Evolutionary conservation across 2,113 vertebrate species (phyloP).

Genomic region (Campylomormyrus numenius): DNA sequence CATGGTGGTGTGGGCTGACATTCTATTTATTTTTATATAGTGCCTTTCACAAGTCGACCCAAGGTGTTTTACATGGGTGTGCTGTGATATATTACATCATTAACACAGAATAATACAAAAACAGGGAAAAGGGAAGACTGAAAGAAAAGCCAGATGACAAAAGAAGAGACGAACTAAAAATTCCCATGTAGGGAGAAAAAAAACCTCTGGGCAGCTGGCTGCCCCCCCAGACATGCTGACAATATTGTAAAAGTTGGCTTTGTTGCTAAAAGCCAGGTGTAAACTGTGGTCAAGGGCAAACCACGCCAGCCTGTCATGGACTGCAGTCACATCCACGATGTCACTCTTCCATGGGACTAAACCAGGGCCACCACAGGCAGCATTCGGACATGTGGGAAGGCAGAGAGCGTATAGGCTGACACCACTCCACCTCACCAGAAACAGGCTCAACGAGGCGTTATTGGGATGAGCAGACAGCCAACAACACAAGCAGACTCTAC

Average conservation of each 20-base stretch:
- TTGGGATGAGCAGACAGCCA: not conserved
- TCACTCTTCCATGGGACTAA: not conserved
- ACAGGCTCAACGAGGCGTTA: not conserved
- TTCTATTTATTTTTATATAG: not conserved
- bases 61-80: not conserved
- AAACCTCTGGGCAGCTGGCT: not conserved
- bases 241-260: not conserved
- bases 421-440: not conserved
- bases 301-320: too few relatives aligned
- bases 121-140: not conserved
- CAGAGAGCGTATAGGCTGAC: not conserved
- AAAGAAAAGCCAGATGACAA: not conserved
- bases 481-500: not conserved
- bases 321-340: not conserved
- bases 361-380: not conserved
- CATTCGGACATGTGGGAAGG: not conserved
- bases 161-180: not conserved
- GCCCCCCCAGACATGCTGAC: not conserved
- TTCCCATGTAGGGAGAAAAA: not conserved
- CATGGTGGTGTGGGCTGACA: not conserved
- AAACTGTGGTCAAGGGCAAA: not conserved
- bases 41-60: not conserved
- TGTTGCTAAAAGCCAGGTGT: not conserved
- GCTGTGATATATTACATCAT: not conserved
- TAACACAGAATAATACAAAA: not conserved